A percentile compares a stretch with the other conserved stretches of the same genome.
Conservation (phyloP, 2,888 invertebrate species). For the Drosophila vallismaia region DNA sequence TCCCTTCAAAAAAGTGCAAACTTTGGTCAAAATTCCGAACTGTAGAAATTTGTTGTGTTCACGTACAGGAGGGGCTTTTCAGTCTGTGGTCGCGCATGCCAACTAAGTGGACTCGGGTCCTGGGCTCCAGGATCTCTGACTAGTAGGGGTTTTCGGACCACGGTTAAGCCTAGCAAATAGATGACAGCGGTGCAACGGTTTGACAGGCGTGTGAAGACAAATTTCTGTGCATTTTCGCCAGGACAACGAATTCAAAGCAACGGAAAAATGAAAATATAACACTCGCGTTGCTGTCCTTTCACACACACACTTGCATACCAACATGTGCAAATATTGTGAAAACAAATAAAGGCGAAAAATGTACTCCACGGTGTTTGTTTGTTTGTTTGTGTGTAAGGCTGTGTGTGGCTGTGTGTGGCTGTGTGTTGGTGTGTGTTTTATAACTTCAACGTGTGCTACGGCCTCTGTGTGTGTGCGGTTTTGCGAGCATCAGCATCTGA, state of each 20-base stretch:
- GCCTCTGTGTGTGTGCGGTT: constrained; percentile 54
- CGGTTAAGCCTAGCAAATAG: constrained; percentile 60
- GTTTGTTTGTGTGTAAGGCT: neutral
- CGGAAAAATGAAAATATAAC: constrained; percentile 42
- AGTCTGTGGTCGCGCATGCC: constrained; percentile 71
- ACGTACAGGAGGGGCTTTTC: constrained; percentile 64
- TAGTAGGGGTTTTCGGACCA: constrained; percentile 5
- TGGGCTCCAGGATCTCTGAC: neutral
- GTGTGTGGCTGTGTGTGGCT: neutral
- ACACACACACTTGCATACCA: constrained; percentile 30
- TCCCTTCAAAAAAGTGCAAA: constrained; percentile 52
- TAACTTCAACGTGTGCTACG: constrained; percentile 62
- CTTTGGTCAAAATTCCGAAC: constrained; percentile 73
- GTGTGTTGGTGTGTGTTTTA: constrained; percentile 52
- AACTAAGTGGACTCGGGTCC: constrained; percentile 59
- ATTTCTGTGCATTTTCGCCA: constrained; percentile 69
- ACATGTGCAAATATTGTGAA: constrained; percentile 60
- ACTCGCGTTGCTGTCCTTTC: constrained; percentile 10
- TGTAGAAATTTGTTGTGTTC: constrained; percentile 62
- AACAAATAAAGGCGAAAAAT: constrained; percentile 69
- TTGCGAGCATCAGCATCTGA: constrained; percentile 63
- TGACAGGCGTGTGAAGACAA: constrained; percentile 76
- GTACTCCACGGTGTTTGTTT: constrained; percentile 45
- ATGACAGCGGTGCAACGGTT: constrained; percentile 74
- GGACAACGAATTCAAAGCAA: constrained; percentile 48